phyloP scores from a whole-genome alignment of 2,797 vertebrate genomes.

The Rhincodon typus region DNA sequence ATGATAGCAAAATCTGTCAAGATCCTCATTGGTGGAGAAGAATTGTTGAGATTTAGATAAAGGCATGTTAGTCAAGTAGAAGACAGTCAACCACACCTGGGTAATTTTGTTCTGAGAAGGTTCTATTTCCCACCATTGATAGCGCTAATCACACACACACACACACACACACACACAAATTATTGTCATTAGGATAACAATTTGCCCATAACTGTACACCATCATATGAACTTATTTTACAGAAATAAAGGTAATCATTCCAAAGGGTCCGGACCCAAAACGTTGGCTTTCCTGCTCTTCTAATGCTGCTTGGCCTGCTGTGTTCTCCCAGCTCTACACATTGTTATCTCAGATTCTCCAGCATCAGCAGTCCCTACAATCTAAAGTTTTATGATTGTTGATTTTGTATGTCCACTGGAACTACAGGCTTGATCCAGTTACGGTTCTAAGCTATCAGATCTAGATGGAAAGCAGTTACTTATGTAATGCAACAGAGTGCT shows the following conservation, averaged over 20 bases:
- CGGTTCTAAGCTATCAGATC: neutral
- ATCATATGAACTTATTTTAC: neutral
- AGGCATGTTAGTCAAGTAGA: neutral
- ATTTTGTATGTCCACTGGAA: neutral
- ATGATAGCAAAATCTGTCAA: neutral
- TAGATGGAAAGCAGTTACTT: neutral
- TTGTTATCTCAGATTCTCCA: too few relatives aligned
- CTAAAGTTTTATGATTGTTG: neutral
- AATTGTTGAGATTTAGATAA: neutral
- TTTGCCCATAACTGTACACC: neutral
- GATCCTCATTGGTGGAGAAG: neutral
- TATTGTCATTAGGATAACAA: neutral
- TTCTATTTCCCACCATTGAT: neutral
- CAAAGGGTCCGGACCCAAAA: too few relatives aligned
- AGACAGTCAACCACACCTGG: neutral
- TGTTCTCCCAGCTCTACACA: too few relatives aligned
- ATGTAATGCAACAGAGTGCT: neutral
- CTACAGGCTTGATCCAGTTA: neutral
- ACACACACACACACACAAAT: too few relatives aligned
- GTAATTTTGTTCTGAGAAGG: neutral
- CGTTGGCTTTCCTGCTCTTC: too few relatives aligned
- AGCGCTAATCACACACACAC: too few relatives aligned
- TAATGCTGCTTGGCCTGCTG: too few relatives aligned
- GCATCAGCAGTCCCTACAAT: too few relatives aligned
- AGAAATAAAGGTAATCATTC: neutral